A percentile compares a stretch with the other conserved stretches of the same genome.
Conservation (phyloP, 2,888 invertebrate genomes). For the Colletes collaris region DNA sequence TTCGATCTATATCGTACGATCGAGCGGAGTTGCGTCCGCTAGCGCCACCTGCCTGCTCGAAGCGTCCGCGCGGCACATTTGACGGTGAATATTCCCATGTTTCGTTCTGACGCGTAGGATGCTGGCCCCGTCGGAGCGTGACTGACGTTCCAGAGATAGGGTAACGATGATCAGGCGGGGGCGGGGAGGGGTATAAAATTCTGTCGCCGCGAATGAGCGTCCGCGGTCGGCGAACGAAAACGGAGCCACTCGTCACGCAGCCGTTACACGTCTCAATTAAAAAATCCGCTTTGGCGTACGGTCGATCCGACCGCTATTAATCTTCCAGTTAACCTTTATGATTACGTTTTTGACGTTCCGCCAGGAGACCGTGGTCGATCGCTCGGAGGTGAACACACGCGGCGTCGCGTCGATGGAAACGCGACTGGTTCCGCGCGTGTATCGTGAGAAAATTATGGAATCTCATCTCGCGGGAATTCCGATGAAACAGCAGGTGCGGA, state of each 20-base stretch:
- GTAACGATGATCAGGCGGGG: not conserved
- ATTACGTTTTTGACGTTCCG: conserved; percentile 60
- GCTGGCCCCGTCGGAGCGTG: not conserved
- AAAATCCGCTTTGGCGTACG: conserved; percentile 15
- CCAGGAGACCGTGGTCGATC: conserved; percentile 29
- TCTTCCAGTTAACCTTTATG: conserved; percentile 65
- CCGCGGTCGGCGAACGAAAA: conserved; percentile 5
- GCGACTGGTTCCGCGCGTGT: conserved; percentile 39
- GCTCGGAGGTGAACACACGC: conserved; percentile 37
- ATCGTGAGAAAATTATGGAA: conserved; percentile 69
- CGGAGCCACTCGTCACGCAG: conserved; percentile 34
- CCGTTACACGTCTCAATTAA: conserved; percentile 40
- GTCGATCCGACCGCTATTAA: conserved; percentile 57
- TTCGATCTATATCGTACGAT: no score
- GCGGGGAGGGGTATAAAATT: not conserved
- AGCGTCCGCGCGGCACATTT: no score
- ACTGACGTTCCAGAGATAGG: not conserved
- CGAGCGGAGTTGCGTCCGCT: no score
- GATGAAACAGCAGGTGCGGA: conserved; percentile 64
- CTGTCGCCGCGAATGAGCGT: conserved; percentile 30
- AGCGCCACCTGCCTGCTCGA: no score
- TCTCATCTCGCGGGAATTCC: conserved; percentile 62
- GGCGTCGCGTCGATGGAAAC: conserved; percentile 35
- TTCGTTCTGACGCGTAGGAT: not conserved
- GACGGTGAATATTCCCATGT: not conserved